Conservation (phyloP, 2,113 vertebrate genomes). For the Aviceda subcristata region DNA sequence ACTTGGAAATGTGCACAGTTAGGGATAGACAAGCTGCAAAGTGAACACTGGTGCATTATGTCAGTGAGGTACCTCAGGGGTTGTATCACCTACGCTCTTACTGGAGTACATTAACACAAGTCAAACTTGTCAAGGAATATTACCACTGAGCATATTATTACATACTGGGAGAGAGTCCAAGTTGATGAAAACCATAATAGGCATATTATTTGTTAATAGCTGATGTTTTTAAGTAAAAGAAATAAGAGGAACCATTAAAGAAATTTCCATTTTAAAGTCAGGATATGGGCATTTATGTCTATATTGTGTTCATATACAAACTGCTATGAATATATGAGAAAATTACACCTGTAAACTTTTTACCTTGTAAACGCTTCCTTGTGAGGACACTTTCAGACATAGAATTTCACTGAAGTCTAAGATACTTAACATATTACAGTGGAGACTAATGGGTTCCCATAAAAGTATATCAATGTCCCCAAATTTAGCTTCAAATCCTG, state of each 20-base stretch:
- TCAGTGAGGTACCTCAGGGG: background rate
- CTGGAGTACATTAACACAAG: background rate
- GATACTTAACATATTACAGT: background rate
- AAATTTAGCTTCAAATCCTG: background rate
- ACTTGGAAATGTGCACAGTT: background rate
- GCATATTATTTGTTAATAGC: slow-evolving; percentile 5
- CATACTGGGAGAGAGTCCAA: background rate
- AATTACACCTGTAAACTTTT: background rate
- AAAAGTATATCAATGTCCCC: background rate
- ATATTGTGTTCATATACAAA: background rate
- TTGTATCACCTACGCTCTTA: background rate
- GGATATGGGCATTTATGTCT: background rate
- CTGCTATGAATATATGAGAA: background rate
- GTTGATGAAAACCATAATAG: background rate
- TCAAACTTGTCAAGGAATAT: background rate
- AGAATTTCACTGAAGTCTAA: background rate
- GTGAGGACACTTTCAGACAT: background rate
- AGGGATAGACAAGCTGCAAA: background rate
- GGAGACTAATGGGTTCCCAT: background rate
- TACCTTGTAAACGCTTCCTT: background rate
- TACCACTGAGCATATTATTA: background rate
- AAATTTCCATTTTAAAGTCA: background rate
- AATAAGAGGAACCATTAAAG: background rate
- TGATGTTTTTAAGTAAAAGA: background rate
- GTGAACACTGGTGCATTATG: background rate